These are phyloP conservation scores for Antheraea yamamai DNA, from an alignment of 2,888 invertebrate genomes.

Conservation along the genomic window DNA sequence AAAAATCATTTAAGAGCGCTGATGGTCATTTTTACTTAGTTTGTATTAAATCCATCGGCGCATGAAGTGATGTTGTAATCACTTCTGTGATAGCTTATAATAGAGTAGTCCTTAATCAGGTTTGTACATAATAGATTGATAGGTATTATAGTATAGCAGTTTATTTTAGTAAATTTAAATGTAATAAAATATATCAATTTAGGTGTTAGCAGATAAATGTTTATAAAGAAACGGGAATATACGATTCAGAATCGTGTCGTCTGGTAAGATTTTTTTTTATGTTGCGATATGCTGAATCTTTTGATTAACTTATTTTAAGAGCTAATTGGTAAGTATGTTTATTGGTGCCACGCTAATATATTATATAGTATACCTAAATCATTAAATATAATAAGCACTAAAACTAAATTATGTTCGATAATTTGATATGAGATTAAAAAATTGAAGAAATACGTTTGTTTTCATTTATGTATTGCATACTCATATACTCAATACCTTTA, in stretches of 20 bases:
- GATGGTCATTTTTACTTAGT: constrained; percentile 39
- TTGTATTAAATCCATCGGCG: constrained; percentile 43
- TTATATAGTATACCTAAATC: constrained; percentile 68
- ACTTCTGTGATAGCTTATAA: constrained; percentile 64
- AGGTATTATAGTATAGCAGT: constrained; percentile 36
- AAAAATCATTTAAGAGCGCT: constrained; percentile 28
- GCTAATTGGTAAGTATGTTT: constrained; percentile 56
- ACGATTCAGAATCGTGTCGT: constrained; percentile 71
- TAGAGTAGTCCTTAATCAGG: constrained; percentile 59
- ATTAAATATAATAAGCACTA: constrained; percentile 67
- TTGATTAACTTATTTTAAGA: constrained; percentile 55
- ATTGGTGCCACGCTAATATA: constrained; percentile 73
- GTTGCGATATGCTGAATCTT: constrained; percentile 52
- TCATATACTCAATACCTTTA: too few relatives aligned
- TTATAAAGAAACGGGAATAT: constrained; percentile 51
- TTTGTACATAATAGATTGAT: constrained; percentile 65
- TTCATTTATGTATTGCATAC: constrained; percentile 6
- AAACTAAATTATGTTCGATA: constrained; percentile 77
- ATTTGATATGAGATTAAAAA: constrained; percentile 81
- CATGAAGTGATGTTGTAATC: constrained; percentile 76
- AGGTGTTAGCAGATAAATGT: constrained; percentile 54
- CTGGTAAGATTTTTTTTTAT: constrained; percentile 53
- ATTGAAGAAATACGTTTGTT: constrained; percentile 43
- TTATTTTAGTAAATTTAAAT: constrained; percentile 49
- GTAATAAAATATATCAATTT: constrained; percentile 62